These are phyloP conservation scores for Helarctos malayanus DNA, from an alignment of 2,797 vertebrate genomes.

Conservation along the genomic window DNA sequence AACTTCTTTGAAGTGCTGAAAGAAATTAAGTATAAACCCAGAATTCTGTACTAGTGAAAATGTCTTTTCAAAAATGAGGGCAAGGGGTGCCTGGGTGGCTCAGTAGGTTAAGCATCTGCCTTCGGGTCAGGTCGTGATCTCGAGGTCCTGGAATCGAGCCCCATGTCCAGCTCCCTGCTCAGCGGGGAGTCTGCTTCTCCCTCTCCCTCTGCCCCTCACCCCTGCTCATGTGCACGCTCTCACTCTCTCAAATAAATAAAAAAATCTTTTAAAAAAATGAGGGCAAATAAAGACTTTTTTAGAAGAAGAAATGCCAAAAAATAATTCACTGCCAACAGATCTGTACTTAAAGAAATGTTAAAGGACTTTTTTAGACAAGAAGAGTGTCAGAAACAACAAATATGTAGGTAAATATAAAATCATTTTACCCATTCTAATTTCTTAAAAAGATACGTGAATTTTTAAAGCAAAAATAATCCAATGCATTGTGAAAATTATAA, in stretches of 20 bases:
- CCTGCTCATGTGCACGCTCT: background rate
- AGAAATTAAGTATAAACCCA: background rate
- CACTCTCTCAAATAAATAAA: background rate
- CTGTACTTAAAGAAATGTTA: background rate
- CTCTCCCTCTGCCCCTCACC: background rate
- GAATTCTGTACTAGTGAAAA: conserved; percentile 15
- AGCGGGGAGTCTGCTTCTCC: background rate
- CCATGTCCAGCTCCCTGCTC: background rate
- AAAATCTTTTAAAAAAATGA: background rate
- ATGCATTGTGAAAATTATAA: background rate
- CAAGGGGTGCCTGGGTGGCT: background rate
- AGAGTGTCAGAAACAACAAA: background rate
- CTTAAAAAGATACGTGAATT: background rate
- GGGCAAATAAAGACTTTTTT: background rate
- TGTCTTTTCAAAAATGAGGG: background rate
- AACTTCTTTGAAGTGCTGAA: background rate
- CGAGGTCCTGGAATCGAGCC: background rate
- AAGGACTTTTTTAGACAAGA: background rate
- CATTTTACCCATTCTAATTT: background rate
- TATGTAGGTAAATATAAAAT: background rate
- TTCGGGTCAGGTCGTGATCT: background rate
- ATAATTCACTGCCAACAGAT: background rate
- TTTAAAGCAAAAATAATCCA: conserved; percentile 19
- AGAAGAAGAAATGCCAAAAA: background rate
- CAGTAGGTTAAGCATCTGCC: background rate